A percentile compares a stretch with the other conserved stretches of the same genome.
phyloP scores from a whole-genome alignment of 2,113 vertebrate species.

The Gopherus flavomarginatus region DNA sequence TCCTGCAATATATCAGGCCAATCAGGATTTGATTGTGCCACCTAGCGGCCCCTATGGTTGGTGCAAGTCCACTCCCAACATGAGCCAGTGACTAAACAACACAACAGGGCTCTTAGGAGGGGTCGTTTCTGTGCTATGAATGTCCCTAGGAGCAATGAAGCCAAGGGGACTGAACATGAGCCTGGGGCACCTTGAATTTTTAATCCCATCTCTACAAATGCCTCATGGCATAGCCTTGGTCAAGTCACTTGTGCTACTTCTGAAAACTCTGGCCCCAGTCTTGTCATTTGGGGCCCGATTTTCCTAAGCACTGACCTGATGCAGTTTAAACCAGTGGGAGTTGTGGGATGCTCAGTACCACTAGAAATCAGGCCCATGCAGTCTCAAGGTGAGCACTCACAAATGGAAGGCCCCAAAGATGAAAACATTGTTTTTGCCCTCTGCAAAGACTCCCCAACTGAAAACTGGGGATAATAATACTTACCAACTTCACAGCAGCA shows the following conservation, averaged over 20 bases:
- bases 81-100: background rate
- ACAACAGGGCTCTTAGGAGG: background rate
- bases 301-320: background rate
- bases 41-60: background rate
- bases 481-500: background rate
- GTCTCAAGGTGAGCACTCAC: background rate
- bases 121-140: background rate
- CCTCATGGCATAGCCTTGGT: background rate
- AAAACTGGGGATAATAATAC: background rate
- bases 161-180: background rate
- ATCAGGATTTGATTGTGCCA: background rate
- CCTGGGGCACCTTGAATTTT: background rate
- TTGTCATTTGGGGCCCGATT: background rate
- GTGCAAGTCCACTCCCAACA: background rate
- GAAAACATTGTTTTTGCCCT: background rate
- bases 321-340: background rate
- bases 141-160: too few species aligned
- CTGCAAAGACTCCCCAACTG: too few species aligned
- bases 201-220: background rate
- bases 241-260: background rate
- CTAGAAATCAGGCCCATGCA: background rate
- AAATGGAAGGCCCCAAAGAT: background rate
- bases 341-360: background rate
- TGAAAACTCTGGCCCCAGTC: background rate
- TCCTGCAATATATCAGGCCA: background rate